Evolutionary conservation across 2,888 invertebrate species (phyloP).

Genomic region (Noctua janthina): DNA sequence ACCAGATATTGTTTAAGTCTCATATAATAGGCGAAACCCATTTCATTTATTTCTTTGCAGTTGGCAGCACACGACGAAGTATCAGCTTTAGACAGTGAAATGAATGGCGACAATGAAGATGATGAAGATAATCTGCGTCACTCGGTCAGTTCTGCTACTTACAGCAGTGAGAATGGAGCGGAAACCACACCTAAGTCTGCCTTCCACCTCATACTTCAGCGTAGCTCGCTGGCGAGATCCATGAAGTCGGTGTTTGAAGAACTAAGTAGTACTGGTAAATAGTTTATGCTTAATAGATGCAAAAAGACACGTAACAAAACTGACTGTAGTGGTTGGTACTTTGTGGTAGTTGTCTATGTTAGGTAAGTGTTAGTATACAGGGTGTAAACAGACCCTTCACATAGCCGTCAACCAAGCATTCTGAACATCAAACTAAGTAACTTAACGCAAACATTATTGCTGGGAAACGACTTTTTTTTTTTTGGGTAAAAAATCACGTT

Average conservation of each 20-base stretch:
- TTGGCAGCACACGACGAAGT: slow-evolving; percentile 91
- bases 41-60: slow-evolving; percentile 70
- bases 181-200: slow-evolving; percentile 90
- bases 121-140: slow-evolving; percentile 83
- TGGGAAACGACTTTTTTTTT: too few species aligned
- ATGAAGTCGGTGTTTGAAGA: slow-evolving; percentile 95
- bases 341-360: too few species aligned
- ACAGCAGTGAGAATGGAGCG: slow-evolving; percentile 73
- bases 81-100: slow-evolving; percentile 87
- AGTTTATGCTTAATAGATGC: not conserved
- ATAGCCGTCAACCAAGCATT: too few species aligned
- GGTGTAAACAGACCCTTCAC: too few species aligned
- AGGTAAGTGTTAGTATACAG: too few species aligned
- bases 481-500: too few species aligned
- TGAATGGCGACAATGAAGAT: slow-evolving; percentile 85
- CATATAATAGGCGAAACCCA: not conserved
- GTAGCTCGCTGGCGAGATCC: slow-evolving; percentile 95
- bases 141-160: slow-evolving; percentile 83
- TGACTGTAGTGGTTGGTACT: too few species aligned
- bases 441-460: too few species aligned
- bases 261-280: slow-evolving; percentile 91
- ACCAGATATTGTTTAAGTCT: not conserved
- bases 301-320: not conserved
- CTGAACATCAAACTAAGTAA: too few species aligned
- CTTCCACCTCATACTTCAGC: slow-evolving; percentile 95